These are phyloP conservation scores for Coelogynopora nodosa DNA, from an alignment of 2,888 invertebrate species.

Conservation along the genomic window DNA sequence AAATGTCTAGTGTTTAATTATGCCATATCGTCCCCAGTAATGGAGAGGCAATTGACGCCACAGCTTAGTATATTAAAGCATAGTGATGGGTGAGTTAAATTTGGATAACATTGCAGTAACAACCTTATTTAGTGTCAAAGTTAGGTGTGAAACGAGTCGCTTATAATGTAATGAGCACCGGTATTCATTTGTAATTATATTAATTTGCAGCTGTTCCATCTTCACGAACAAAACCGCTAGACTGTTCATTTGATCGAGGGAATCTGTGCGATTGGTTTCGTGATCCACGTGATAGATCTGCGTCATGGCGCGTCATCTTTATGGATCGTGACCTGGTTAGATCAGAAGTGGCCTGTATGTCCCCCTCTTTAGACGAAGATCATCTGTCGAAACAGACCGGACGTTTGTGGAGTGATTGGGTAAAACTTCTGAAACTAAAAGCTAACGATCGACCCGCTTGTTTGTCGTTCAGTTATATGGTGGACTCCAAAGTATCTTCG, in stretches of 20 bases:
- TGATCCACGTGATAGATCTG: slow-evolving; percentile 39
- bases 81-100: slow-evolving; percentile 1
- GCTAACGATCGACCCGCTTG: background rate
- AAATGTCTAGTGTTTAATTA: background rate
- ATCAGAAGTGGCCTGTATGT: slow-evolving; percentile 36
- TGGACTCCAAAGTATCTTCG: background rate
- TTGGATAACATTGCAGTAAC: background rate
- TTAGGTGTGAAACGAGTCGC: background rate
- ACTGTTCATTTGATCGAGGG: slow-evolving; percentile 39
- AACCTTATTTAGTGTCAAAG: background rate
- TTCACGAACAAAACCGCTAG: background rate
- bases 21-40: background rate
- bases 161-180: background rate
- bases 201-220: background rate
- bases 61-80: slow-evolving; percentile 7
- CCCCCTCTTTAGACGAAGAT: background rate
- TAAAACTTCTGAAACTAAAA: slow-evolving; percentile 16
- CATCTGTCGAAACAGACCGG: slow-evolving; percentile 21
- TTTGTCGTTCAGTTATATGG: background rate
- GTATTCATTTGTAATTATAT: background rate
- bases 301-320: slow-evolving; percentile 25
- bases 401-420: slow-evolving; percentile 40
- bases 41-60: background rate
- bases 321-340: slow-evolving; percentile 26
- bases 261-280: slow-evolving; percentile 40